A percentile compares a stretch with the other conserved stretches of the same genome.
phyloP scores from a whole-genome alignment of 1,140 invertebrate genomes.

The Aphelinus atriplicis region DNA sequence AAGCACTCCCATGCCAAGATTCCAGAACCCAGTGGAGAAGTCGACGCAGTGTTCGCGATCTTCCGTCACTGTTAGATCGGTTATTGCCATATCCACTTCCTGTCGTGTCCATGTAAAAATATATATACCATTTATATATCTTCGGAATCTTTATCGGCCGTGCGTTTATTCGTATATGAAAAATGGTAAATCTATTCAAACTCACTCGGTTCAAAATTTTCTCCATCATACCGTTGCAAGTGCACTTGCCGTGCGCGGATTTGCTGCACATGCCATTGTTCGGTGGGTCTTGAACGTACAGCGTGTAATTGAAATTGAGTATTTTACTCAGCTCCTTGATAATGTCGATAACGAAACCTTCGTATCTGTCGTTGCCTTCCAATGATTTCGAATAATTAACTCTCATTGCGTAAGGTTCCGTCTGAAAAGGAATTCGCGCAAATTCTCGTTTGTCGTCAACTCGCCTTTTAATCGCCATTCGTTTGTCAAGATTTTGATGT shows the following conservation, averaged over 20 bases:
- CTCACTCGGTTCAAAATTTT: slow-evolving; percentile 78
- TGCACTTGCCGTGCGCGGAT: slow-evolving; percentile 70
- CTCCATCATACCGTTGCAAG: slow-evolving; percentile 81
- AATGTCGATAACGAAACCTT: slow-evolving; percentile 83
- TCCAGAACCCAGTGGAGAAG: slow-evolving; percentile 92
- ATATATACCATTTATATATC: neutral
- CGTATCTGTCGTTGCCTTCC: slow-evolving; percentile 80
- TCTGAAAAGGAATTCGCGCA: slow-evolving; percentile 64
- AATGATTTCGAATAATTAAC: slow-evolving; percentile 74
- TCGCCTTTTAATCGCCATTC: neutral
- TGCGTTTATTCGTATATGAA: neutral
- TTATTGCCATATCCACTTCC: slow-evolving; percentile 84
- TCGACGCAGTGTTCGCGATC: slow-evolving; percentile 83
- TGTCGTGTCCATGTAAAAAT: slow-evolving; percentile 54
- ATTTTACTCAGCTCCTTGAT: slow-evolving; percentile 77
- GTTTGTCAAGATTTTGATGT: neutral
- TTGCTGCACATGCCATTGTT: slow-evolving; percentile 77
- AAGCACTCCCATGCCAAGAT: slow-evolving; percentile 84
- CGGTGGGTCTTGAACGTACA: slow-evolving; percentile 78
- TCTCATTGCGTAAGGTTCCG: slow-evolving; percentile 84
- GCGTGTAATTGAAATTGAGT: slow-evolving; percentile 85
- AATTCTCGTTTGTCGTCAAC: neutral
- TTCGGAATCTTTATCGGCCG: neutral
- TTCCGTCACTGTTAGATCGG: slow-evolving; percentile 88
- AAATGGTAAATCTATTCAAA: slow-evolving; percentile 29